Evolutionary conservation across 1,140 invertebrate species (phyloP).

Genomic region (Stenopsyche tienmushanensis): DNA sequence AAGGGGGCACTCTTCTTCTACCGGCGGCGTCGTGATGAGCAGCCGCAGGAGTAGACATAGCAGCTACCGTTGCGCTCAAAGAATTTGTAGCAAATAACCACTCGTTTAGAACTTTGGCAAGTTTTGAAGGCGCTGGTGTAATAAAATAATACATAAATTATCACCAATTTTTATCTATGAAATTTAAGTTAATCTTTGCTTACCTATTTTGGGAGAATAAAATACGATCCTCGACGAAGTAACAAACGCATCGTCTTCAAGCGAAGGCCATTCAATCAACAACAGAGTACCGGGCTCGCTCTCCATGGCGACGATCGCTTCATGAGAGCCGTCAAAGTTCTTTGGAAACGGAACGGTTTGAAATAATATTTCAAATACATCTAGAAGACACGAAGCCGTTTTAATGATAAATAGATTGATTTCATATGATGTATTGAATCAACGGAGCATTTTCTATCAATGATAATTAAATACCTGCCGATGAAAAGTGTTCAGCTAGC

Average conservation of each 20-base stretch:
- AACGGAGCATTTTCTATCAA: neutral
- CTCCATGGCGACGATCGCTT: slow-evolving; percentile 40
- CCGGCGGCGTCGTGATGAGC: slow-evolving; percentile 44
- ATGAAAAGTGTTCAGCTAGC: neutral
- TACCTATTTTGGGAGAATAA: slow-evolving; percentile 42
- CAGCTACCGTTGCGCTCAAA: slow-evolving; percentile 44
- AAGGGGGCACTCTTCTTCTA: slow-evolving; percentile 47
- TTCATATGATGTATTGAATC: neutral
- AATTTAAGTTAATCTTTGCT: too few species aligned
- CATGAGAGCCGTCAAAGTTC: slow-evolving; percentile 40
- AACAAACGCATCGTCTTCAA: slow-evolving; percentile 46
- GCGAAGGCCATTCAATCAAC: slow-evolving; percentile 47
- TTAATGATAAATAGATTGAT: neutral
- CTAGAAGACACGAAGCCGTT: slow-evolving; percentile 16
- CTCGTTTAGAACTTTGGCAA: slow-evolving; percentile 43
- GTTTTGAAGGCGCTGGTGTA: slow-evolving; percentile 41
- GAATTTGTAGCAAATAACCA: slow-evolving; percentile 49
- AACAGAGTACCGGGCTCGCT: slow-evolving; percentile 44
- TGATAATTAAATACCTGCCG: too few species aligned
- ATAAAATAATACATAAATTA: neutral
- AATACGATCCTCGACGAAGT: slow-evolving; percentile 46
- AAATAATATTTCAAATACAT: slow-evolving; percentile 30
- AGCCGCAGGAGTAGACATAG: slow-evolving; percentile 22
- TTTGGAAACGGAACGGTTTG: slow-evolving; percentile 17
- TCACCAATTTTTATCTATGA: slow-evolving; percentile 1